Base-by-base conservation (phyloP, 1,140 invertebrate genomes). In the Cecropterus lyciades region DNA sequence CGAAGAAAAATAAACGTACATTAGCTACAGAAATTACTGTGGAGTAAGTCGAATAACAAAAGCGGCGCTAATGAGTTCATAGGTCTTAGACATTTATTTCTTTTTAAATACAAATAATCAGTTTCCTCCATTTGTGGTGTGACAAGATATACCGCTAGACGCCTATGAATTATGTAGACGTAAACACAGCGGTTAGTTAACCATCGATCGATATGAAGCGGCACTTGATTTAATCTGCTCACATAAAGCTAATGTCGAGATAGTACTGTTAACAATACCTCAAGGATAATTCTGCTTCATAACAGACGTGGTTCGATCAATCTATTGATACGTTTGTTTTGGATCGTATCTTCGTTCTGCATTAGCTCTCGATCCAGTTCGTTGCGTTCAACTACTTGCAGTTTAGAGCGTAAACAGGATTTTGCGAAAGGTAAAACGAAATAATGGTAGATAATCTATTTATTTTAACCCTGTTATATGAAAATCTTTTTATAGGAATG, bases 221-320 rank as follows among this genome's bases (percentile, higher is more conserved):
- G 68, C 79, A 76, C 82, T 85, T 77, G 73, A 87, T 85, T 80
- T 84, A 79, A 87, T 87, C 80, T 73, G 60, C 57, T 71, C 72
- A 67, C 67, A 76, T 67, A 78, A 70, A 84, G 75, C 73, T 77
- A 79, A 81, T 77, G 73, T 77, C 72, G 69, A 75, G 72, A 78
- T 75, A 76, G 68, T 69, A 70, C 49, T 59, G 71, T 77, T 77
- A 72, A 84, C 77, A 84, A 77, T 80, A 75, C 51, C 69, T 79
- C 80, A 81, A 85, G 80, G 77, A 80, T 79, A 71, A 72, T 73
- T 68, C 48, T 72, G 66, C 63, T 71, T 68, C 55, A 70, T 72
- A 56, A 51, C 46, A 52, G 59, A 63, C 59, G 33, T 63, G 59
- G 33, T 63, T 42, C 49, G 59, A 63, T 63, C 46, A 42, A 63